These are phyloP conservation scores for Drosophila azteca DNA, from an alignment of 1,140 invertebrate genomes.

Conservation along the genomic window DNA sequence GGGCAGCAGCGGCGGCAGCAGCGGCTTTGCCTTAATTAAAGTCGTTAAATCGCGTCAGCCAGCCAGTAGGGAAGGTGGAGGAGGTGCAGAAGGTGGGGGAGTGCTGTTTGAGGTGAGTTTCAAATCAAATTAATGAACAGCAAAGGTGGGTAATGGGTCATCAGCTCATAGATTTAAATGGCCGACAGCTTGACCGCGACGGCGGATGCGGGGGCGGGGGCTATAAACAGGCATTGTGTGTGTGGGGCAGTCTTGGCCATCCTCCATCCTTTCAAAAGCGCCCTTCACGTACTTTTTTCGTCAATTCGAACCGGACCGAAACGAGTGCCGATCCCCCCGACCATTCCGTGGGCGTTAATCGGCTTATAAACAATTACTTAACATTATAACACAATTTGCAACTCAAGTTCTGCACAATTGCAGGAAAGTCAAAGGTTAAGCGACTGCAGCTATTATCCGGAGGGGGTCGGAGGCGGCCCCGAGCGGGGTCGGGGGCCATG, in stretches of 20 bases:
- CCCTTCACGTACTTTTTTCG: slow-evolving; percentile 22
- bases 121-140: slow-evolving; percentile 75
- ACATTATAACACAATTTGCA: slow-evolving; percentile 75
- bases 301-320: neutral
- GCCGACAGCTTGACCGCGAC: slow-evolving; percentile 10
- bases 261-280: slow-evolving; percentile 2
- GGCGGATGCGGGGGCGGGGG: too few relatives aligned
- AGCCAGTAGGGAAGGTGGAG: slow-evolving; percentile 6
- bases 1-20: slow-evolving; percentile 11
- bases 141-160: slow-evolving; percentile 61
- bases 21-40: slow-evolving; percentile 73
- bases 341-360: slow-evolving; percentile 47
- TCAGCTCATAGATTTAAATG: slow-evolving; percentile 77
- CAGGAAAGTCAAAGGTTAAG: slow-evolving; percentile 75
- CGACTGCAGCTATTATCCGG: slow-evolving; percentile 55
- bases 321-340: too few relatives aligned
- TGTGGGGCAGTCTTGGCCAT: neutral
- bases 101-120: slow-evolving; percentile 38
- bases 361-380: slow-evolving; percentile 78
- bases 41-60: slow-evolving; percentile 63
- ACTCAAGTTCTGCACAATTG: slow-evolving; percentile 72
- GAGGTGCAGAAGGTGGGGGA: neutral
- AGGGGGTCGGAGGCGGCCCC: slow-evolving; percentile 1
- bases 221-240: neutral
- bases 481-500: slow-evolving; percentile 5